phyloP scores from a whole-genome alignment of 2,113 vertebrate species.

The Rhea pennata region DNA sequence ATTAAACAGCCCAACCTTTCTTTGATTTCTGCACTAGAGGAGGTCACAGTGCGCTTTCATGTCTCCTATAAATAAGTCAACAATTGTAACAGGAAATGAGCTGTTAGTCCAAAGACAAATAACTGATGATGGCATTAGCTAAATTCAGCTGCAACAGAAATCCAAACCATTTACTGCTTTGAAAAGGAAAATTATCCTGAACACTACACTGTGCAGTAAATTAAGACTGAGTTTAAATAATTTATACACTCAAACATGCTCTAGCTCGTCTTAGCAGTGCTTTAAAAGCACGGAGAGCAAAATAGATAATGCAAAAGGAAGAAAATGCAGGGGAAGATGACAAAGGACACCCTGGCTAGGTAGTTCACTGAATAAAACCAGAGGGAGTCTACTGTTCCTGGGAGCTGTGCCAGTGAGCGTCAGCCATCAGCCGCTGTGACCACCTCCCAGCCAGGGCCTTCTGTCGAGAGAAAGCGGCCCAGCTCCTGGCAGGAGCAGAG shows the following conservation, averaged over 20 bases:
- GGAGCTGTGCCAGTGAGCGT: background rate
- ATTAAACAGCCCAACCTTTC: background rate
- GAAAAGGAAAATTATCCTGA: background rate
- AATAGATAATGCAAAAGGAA: rapidly evolving
- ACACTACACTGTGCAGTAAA: rapidly evolving
- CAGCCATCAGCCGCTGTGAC: rapidly evolving
- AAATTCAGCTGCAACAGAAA: background rate
- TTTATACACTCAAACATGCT: background rate
- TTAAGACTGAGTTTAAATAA: background rate
- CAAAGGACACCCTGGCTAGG: background rate
- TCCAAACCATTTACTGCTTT: background rate
- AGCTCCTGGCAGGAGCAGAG: background rate
- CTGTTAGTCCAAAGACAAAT: background rate
- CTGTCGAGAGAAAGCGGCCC: background rate
- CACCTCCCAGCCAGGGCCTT: background rate
- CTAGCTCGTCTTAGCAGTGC: background rate
- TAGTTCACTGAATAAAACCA: rapidly evolving
- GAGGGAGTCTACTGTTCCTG: background rate
- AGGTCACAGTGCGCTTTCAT: background rate
- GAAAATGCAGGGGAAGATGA: rapidly evolving
- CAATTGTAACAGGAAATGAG: background rate
- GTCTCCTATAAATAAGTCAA: background rate
- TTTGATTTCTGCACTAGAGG: background rate
- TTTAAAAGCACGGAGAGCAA: background rate
- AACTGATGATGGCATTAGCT: background rate